Conservation (phyloP, 92 coral and sea anemone genomes). For the Heliopora coerulea region DNA sequence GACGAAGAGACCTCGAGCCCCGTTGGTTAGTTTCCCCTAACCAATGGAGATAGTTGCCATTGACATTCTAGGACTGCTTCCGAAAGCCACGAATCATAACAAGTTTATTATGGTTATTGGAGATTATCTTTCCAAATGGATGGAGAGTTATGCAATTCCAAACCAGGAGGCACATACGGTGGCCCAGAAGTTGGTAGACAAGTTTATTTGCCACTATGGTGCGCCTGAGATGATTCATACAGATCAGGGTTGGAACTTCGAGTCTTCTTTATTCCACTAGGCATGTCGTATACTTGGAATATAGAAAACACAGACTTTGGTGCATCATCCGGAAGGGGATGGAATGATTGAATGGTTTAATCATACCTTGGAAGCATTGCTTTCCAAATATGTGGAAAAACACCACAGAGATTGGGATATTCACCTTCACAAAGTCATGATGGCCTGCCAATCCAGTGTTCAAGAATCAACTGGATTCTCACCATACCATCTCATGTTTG, state of each 20-base stretch:
- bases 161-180: conserved; percentile 53
- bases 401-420: conserved; percentile 50
- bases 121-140: conserved; percentile 54
- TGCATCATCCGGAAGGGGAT: conserved; percentile 51
- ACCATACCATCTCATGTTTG: conserved; percentile 13
- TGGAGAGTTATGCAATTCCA: conserved; percentile 38
- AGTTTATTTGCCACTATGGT: conserved; percentile 43
- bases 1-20: conserved; percentile 19
- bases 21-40: conserved; percentile 42
- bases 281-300: conserved; percentile 20
- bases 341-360: conserved; percentile 44
- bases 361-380: conserved; percentile 47
- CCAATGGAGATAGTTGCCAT: conserved; percentile 35
- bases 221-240: conserved; percentile 39
- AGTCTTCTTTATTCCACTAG: conserved; percentile 40
- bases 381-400: conserved; percentile 41
- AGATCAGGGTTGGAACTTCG: conserved; percentile 54
- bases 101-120: conserved; percentile 57
- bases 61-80: conserved; percentile 51
- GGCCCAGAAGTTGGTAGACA: conserved; percentile 42
- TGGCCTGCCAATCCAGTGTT: conserved; percentile 45
- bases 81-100: conserved; percentile 43
- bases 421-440: conserved; percentile 50
- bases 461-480: conserved; percentile 21
- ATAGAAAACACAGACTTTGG: conserved; percentile 20